Percentiles rank a stretch among this genome's conserved stretches.
These are phyloP conservation scores for Ephestia elutella DNA, from an alignment of 1,140 invertebrate genomes.

Conservation along the genomic window DNA sequence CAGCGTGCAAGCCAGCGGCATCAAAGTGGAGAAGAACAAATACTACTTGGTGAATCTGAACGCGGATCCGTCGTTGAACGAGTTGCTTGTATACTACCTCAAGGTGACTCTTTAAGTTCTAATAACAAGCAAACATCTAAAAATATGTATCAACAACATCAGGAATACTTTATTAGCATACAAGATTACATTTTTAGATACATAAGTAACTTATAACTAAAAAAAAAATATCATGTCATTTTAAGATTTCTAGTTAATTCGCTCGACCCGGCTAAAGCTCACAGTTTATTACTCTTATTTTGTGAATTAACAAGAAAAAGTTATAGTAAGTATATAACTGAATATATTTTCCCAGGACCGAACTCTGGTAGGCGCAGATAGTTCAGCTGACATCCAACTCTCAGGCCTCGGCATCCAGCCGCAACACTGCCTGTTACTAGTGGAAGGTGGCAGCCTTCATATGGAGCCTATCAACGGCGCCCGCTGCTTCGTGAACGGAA, in stretches of 20 bases:
- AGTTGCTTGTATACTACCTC: slow-evolving; percentile 97
- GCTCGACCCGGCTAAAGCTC: no score
- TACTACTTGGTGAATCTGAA: slow-evolving; percentile 99
- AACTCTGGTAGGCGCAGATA: slow-evolving; percentile 88
- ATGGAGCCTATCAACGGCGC: slow-evolving; percentile 89
- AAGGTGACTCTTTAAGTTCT: slow-evolving; percentile 80
- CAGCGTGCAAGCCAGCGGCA: slow-evolving; percentile 96
- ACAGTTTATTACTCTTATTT: no score
- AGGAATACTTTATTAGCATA: no score
- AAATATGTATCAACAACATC: no score
- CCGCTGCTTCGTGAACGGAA: slow-evolving; percentile 89
- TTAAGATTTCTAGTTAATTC: no score
- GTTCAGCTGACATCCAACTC: slow-evolving; percentile 94
- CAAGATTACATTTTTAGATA: no score
- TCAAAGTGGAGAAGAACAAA: slow-evolving; percentile 98
- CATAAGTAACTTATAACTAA: no score
- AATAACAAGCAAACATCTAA: no score
- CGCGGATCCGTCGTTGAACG: slow-evolving; percentile 97
- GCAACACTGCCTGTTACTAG: slow-evolving; percentile 92
- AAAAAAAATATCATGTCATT: no score
- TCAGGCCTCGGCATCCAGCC: slow-evolving; percentile 95
- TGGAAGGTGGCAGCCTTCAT: slow-evolving; percentile 88
- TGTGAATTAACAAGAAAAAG: no score
- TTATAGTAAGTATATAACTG: no score
- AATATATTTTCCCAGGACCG: slow-evolving; percentile 81